phyloP scores from a whole-genome alignment of 2,797 vertebrate genomes.

The Gymnoscopelus braueri region DNA sequence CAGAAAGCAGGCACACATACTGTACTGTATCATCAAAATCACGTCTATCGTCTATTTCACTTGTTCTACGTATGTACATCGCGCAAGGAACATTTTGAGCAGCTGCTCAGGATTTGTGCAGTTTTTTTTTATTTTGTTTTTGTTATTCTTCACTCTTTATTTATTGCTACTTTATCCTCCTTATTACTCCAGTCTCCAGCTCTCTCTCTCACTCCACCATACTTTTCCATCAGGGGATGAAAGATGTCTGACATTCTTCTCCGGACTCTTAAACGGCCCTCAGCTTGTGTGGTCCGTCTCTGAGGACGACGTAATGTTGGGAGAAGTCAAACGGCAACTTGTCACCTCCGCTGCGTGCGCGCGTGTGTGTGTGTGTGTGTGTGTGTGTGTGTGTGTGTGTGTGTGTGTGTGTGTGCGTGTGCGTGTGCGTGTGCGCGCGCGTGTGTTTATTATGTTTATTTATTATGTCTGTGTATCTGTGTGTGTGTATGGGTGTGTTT shows the following conservation, averaged over 20 bases:
- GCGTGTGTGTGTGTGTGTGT: slow-evolving; percentile 15
- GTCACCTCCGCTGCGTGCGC: slow-evolving; percentile 45
- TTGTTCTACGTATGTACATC: too few relatives aligned
- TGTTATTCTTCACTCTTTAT: too few relatives aligned
- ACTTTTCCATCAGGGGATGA: slow-evolving; percentile 60
- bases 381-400: not conserved
- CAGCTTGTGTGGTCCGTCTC: slow-evolving; percentile 73
- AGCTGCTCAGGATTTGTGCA: too few relatives aligned
- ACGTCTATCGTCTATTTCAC: too few relatives aligned
- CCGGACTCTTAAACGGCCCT: slow-evolving; percentile 38
- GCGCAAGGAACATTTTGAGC: too few relatives aligned
- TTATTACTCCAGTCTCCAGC: too few relatives aligned
- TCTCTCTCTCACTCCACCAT: slow-evolving; percentile 11
- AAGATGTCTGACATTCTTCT: slow-evolving; percentile 66
- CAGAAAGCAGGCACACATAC: too few relatives aligned
- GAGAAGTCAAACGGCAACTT: slow-evolving; percentile 35
- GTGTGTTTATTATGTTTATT: not conserved
- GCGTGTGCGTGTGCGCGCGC: not conserved
- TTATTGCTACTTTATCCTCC: too few relatives aligned
- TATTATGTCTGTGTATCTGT: not conserved
- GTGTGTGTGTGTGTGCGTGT: not conserved
- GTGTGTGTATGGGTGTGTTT: not conserved
- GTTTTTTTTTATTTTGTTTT: too few relatives aligned
- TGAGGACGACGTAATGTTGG: slow-evolving; percentile 43
- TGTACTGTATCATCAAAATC: too few relatives aligned